Evolutionary conservation across 2,888 invertebrate genomes (phyloP).

Genomic region (Thalpophila matura): DNA sequence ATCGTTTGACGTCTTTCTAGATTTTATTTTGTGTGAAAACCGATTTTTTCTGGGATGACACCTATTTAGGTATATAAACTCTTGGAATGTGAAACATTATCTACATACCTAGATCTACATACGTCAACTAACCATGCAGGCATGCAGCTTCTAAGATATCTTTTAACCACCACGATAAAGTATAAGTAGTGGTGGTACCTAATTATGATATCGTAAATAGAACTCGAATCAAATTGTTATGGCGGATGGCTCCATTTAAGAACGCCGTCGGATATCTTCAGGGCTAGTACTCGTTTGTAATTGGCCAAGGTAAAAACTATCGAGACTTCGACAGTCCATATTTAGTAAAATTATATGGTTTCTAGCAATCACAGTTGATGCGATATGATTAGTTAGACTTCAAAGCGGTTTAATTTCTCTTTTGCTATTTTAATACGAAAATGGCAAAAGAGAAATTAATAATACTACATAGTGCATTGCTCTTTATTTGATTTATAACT

Average conservation of each 20-base stretch:
- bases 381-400: constrained; percentile 47
- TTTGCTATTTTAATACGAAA: constrained; percentile 45
- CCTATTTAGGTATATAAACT: too few species aligned
- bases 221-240: constrained; percentile 25
- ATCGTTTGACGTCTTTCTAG: too few species aligned
- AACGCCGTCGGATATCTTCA: constrained; percentile 32
- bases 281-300: constrained; percentile 40
- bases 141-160: not conserved
- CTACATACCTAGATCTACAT: too few species aligned
- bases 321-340: constrained; percentile 25
- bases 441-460: too few species aligned
- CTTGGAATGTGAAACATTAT: too few species aligned
- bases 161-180: not conserved
- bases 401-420: constrained; percentile 49
- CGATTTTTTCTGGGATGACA: too few species aligned
- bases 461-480: not conserved
- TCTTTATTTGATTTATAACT: not conserved
- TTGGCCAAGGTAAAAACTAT: constrained; percentile 37
- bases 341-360: constrained; percentile 53
- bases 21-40: too few species aligned
- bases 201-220: constrained; percentile 1
- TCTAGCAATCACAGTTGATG: constrained; percentile 52
- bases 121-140: too few species aligned
- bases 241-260: constrained; percentile 29
- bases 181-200: not conserved